A percentile compares a stretch with the other conserved stretches of the same genome.
These are phyloP conservation scores for Nestor notabilis DNA, from an alignment of 2,113 vertebrate species.

Conservation along the genomic window DNA sequence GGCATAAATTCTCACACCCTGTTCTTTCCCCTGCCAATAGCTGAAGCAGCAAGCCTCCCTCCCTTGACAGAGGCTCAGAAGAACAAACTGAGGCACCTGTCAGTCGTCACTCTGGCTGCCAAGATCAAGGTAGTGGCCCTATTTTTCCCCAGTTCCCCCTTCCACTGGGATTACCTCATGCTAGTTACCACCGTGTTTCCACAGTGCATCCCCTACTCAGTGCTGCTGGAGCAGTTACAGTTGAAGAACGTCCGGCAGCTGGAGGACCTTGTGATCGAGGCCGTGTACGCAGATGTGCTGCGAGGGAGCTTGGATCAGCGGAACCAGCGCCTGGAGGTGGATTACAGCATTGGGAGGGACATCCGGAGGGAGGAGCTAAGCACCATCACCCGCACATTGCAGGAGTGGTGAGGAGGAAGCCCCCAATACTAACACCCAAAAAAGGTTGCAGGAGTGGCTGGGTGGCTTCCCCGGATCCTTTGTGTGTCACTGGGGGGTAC, in stretches of 20 bases:
- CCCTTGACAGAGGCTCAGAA: slow-evolving; percentile 93
- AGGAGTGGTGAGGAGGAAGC: slow-evolving; percentile 89
- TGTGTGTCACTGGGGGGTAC: neutral
- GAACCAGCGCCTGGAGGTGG: slow-evolving; percentile 85
- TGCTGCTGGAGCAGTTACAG: slow-evolving; percentile 78
- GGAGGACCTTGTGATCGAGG: slow-evolving; percentile 82
- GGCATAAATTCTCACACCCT: neutral
- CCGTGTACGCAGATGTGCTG: slow-evolving; percentile 78
- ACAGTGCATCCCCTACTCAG: slow-evolving; percentile 81
- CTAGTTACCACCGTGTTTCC: neutral
- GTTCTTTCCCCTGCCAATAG: slow-evolving; percentile 33
- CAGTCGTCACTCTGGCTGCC: slow-evolving; percentile 93
- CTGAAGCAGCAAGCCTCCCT: slow-evolving; percentile 84
- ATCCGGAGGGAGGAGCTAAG: slow-evolving; percentile 94
- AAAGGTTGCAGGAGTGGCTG: neutral
- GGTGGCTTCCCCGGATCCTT: neutral
- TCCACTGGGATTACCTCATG: neutral
- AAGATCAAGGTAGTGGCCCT: slow-evolving; percentile 88
- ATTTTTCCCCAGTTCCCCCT: neutral
- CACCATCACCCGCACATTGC: slow-evolving; percentile 92
- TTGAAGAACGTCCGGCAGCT: slow-evolving; percentile 79
- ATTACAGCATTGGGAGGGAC: slow-evolving; percentile 95
- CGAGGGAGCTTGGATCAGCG: slow-evolving; percentile 81
- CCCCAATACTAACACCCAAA: neutral
- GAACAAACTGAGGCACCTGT: slow-evolving; percentile 95